A percentile compares a stretch with the other conserved stretches of the same genome.
Evolutionary conservation across 2,888 invertebrate species (phyloP).

Genomic region (Falcaria lacertinaria): DNA sequence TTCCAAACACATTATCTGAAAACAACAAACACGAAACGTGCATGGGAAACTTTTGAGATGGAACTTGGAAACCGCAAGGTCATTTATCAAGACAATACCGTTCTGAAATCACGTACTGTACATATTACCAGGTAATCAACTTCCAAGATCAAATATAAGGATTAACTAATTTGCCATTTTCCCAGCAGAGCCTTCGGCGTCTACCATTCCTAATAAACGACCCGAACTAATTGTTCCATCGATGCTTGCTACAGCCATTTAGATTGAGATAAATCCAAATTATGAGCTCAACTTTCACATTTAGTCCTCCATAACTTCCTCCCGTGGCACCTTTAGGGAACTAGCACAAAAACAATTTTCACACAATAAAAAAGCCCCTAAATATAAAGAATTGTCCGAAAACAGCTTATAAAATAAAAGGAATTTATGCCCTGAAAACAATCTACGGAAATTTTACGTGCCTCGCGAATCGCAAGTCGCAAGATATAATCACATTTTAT

Average conservation of each 20-base stretch:
- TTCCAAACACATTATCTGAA: constrained; percentile 31
- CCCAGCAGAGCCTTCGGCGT: constrained; percentile 65
- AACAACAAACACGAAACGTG: constrained; percentile 42
- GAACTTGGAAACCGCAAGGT: constrained; percentile 40
- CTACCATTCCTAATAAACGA: constrained; percentile 47
- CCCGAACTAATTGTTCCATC: constrained; percentile 59
- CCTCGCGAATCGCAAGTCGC: constrained; percentile 66
- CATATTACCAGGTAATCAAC: constrained; percentile 54
- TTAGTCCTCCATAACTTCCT: constrained; percentile 23
- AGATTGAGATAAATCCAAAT: constrained; percentile 62
- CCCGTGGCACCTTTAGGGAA: constrained; percentile 7
- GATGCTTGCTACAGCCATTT: constrained; percentile 59
- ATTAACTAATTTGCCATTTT: constrained; percentile 64
- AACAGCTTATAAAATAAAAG: constrained; percentile 54
- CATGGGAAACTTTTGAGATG: constrained; percentile 37
- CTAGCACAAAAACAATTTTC: constrained; percentile 1
- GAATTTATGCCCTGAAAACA: constrained; percentile 59
- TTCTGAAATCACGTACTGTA: constrained; percentile 46
- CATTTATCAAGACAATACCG: constrained; percentile 36
- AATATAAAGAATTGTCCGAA: constrained; percentile 33
- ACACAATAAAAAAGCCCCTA: constrained; percentile 22
- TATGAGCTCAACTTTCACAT: constrained; percentile 40
- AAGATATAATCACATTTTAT: constrained; percentile 76
- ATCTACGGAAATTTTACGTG: constrained; percentile 66
- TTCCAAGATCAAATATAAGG: constrained; percentile 46